Conservation (phyloP, 2,888 invertebrate genomes). For the Drosophila hamatofila region DNA sequence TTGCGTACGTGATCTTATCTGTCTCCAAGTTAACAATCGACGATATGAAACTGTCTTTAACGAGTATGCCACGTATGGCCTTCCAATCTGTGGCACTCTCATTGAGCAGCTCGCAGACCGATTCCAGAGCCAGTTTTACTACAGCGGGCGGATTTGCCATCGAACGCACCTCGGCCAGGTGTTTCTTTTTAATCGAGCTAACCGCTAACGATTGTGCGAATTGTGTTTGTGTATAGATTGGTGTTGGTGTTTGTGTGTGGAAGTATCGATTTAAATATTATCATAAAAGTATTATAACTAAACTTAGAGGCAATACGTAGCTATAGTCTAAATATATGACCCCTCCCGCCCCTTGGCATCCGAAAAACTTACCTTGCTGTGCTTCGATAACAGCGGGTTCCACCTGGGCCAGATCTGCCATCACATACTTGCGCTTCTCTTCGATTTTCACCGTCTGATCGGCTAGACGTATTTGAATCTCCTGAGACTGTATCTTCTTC, state of each 20-base stretch:
- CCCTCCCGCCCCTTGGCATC: slow-evolving; percentile 33
- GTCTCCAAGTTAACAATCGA: slow-evolving; percentile 98
- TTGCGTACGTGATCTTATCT: slow-evolving; percentile 93
- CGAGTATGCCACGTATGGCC: slow-evolving; percentile 94
- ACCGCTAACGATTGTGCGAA: slow-evolving; percentile 88
- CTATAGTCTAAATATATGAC: slow-evolving; percentile 1
- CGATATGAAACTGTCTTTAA: slow-evolving; percentile 97
- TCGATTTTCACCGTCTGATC: slow-evolving; percentile 97
- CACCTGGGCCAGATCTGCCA: slow-evolving; percentile 98
- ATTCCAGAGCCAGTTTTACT: slow-evolving; percentile 97
- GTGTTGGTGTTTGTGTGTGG: slow-evolving; percentile 28
- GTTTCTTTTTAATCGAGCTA: slow-evolving; percentile 97
- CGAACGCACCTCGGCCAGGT: slow-evolving; percentile 96
- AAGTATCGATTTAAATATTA: slow-evolving; percentile 44
- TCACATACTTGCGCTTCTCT: slow-evolving; percentile 96
- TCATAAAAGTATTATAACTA: slow-evolving; percentile 36
- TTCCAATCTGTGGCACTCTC: slow-evolving; percentile 97
- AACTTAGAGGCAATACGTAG: slow-evolving; percentile 26
- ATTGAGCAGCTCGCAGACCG: slow-evolving; percentile 96
- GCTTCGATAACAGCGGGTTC: slow-evolving; percentile 99
- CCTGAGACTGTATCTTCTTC: slow-evolving; percentile 98
- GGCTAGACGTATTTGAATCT: slow-evolving; percentile 94
- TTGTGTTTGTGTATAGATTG: slow-evolving; percentile 25
- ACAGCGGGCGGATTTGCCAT: slow-evolving; percentile 97
- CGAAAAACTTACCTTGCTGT: slow-evolving; percentile 91